Base-by-base conservation (phyloP, 2,113 vertebrate genomes). In the Setophaga coronata region DNA sequence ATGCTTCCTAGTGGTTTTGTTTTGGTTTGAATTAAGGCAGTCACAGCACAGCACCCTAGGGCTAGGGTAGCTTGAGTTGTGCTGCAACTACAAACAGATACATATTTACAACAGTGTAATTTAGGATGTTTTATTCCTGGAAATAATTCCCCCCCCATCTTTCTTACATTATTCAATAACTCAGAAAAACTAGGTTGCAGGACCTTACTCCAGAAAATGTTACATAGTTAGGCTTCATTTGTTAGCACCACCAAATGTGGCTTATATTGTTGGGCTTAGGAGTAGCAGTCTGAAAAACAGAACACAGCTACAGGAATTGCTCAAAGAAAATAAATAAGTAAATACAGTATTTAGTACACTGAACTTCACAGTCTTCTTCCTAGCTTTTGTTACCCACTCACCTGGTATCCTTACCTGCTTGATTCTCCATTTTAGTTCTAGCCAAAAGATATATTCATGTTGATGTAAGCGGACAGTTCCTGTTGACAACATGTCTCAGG, bases 401-500 rank as follows among this genome's bases (percentile, higher is more conserved):
- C 66, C 66, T 70, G 34, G 29, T 74, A 18, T 24, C 14, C 40
- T 85, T 77, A 92, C 82, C 85, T 94, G 62, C 54, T 90, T 0
- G 0, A 33, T 34, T 88, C 62, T 92, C 71, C 77, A 31, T 83
- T 86, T 94, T 67, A 64, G 36, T 82, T 90, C 65, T 53, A 61
- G 72, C 60, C 12, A 24, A 71, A 81, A 92, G 60, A 25, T 12
- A 12, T 10, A 34, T 31, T 92, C 3, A 0, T 36, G 34, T 86
- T 50, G 82, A 42, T 90, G 58, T 82, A 58, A 91, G 77, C 18
- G 0, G 57, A 28, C 89, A 76, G 40, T 95, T 96, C 77, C 87
- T 93, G 74, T 96, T 94, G 85, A 90, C 76, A 93, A 1, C 72
- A 25, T 4, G 26, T 93, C 72, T 90, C 80, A 86, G 92, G 93